phyloP scores from a whole-genome alignment of 23 tunicate species.

The Trididemnum nubilum region DNA sequence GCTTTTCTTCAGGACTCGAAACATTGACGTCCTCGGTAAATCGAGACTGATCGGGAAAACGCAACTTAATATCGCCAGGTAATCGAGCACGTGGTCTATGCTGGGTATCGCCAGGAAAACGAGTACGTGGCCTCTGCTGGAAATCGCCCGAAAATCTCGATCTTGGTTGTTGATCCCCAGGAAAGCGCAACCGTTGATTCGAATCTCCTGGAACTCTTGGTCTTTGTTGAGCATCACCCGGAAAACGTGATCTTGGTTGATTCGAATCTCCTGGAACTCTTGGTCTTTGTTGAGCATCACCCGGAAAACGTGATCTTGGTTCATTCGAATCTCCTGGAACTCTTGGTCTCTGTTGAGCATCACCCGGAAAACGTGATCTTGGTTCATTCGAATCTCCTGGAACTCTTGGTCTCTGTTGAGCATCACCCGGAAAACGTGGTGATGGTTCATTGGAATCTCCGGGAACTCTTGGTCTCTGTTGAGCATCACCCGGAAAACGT shows the following conservation, averaged over 20 bases:
- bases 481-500: background rate
- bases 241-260: background rate
- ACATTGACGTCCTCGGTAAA: constrained; percentile 1
- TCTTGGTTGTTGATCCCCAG: constrained; percentile 9
- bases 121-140: constrained; percentile 3
- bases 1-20: background rate
- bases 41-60: background rate
- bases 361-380: constrained; percentile 18
- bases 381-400: background rate
- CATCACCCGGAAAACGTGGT: constrained; percentile 2
- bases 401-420: background rate
- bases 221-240: constrained; percentile 1
- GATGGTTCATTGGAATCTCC: background rate
- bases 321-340: background rate
- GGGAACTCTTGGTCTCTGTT: background rate
- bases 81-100: constrained; percentile 4
- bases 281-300: constrained; percentile 1
- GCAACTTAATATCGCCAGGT: constrained; percentile 6
- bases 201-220: constrained; percentile 9
- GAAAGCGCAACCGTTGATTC: constrained; percentile 14
- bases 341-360: background rate
- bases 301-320: constrained; percentile 18
- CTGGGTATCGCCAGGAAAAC: constrained; percentile 19
- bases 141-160: constrained; percentile 10
- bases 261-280: background rate